A percentile compares a stretch with the other conserved stretches of the same genome.
phyloP scores from a whole-genome alignment of 2,113 vertebrate genomes.

The Macroglossus sobrinus region DNA sequence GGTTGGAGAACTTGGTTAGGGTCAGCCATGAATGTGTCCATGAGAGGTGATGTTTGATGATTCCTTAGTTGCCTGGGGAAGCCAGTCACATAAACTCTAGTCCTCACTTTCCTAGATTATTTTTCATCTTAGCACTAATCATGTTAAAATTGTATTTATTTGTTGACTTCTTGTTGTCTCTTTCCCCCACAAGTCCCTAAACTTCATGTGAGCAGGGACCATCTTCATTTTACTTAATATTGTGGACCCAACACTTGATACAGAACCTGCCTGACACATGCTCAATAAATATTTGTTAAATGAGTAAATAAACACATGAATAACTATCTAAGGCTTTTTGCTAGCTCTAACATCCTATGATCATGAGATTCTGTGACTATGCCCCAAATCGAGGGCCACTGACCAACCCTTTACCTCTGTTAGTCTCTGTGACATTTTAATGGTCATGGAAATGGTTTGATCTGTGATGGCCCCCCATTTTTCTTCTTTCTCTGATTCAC shows the following conservation, averaged over 20 bases:
- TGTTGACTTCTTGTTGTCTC: neutral
- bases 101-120: neutral
- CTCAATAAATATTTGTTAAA: neutral
- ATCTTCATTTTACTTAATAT: neutral
- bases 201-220: neutral
- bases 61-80: neutral
- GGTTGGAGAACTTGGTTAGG: neutral
- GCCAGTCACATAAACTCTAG: neutral
- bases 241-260: neutral
- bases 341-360: neutral
- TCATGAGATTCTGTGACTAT: neutral
- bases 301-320: neutral
- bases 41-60: neutral
- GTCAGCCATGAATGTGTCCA: fast-evolving
- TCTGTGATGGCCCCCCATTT: neutral
- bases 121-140: neutral
- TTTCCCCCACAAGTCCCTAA: neutral
- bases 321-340: neutral
- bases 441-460: neutral
- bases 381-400: neutral
- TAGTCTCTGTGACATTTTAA: neutral
- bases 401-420: neutral
- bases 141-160: neutral
- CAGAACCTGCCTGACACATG: neutral
- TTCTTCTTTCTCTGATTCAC: neutral